These are phyloP conservation scores for Scytalopus superciliaris DNA, from an alignment of 2,113 vertebrate species.

Conservation along the genomic window DNA sequence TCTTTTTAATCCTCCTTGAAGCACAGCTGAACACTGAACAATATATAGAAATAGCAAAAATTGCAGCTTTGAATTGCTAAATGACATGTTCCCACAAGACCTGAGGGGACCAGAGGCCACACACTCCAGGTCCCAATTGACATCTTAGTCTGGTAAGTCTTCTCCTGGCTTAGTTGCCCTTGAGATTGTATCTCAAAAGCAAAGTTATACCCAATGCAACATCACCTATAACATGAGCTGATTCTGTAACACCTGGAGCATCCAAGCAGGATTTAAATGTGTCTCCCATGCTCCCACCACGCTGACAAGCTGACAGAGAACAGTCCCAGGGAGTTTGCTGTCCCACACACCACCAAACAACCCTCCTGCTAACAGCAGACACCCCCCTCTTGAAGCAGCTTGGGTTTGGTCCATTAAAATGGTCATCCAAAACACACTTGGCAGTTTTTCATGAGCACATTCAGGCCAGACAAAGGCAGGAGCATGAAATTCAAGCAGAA, in stretches of 20 bases:
- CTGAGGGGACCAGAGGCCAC: not conserved
- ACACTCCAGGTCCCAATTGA: not conserved
- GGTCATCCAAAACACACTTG: not conserved
- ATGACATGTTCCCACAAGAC: not conserved
- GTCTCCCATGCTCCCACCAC: not conserved
- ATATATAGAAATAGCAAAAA: not conserved
- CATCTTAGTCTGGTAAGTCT: not conserved
- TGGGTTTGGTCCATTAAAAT: not conserved
- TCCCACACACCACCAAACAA: not conserved
- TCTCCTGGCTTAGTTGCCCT: not conserved
- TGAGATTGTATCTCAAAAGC: not conserved
- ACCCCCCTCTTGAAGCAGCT: not conserved
- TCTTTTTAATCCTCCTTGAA: not conserved
- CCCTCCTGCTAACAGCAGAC: not conserved
- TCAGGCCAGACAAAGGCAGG: not conserved
- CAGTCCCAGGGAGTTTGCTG: not conserved
- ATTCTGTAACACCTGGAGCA: not conserved
- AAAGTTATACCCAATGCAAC: not conserved
- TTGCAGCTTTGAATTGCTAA: not conserved
- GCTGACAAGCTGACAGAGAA: not conserved
- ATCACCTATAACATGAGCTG: accelerated
- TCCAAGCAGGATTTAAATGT: not conserved
- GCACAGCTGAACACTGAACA: not conserved
- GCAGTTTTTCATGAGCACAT: not conserved
- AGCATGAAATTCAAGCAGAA: not conserved